These are phyloP conservation scores for Caenorhabditis sulstoni DNA, from an alignment of 2,888 invertebrate genomes.

Conservation along the genomic window DNA sequence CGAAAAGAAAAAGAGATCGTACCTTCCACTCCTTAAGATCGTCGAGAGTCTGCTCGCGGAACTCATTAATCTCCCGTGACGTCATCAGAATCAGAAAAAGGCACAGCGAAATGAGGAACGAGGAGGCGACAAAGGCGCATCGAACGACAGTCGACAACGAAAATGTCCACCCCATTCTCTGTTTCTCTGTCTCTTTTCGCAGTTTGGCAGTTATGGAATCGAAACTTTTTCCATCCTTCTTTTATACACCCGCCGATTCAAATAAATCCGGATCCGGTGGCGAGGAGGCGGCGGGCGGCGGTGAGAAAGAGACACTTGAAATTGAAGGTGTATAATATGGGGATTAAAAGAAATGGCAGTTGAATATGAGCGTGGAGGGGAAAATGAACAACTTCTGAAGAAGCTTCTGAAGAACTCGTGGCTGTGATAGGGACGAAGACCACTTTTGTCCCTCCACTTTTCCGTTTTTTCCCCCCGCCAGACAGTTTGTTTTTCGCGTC, in stretches of 20 bases:
- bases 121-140: constrained; percentile 39
- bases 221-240: constrained; percentile 7
- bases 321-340: constrained; percentile 35
- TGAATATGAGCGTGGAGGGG: constrained; percentile 3
- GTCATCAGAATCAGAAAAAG: constrained; percentile 51
- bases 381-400: neutral
- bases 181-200: too few relatives aligned
- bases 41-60: constrained; percentile 51
- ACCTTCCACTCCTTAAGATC: constrained; percentile 64
- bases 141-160: constrained; percentile 32
- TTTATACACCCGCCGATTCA: constrained; percentile 24
- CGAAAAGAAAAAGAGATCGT: neutral
- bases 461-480: too few relatives aligned
- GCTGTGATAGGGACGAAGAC: too few relatives aligned
- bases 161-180: constrained; percentile 28
- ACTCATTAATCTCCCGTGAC: constrained; percentile 40
- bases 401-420: neutral
- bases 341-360: constrained; percentile 17
- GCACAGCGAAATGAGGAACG: constrained; percentile 41
- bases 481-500: neutral
- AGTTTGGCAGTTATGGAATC: constrained; percentile 2
- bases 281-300: constrained; percentile 6
- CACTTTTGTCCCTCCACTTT: too few relatives aligned
- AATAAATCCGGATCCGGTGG: too few relatives aligned
- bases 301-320: constrained; percentile 17